A percentile compares a stretch with the other conserved stretches of the same genome.
phyloP scores from a whole-genome alignment of 2,888 invertebrate species.

The Eilema sororculum region DNA sequence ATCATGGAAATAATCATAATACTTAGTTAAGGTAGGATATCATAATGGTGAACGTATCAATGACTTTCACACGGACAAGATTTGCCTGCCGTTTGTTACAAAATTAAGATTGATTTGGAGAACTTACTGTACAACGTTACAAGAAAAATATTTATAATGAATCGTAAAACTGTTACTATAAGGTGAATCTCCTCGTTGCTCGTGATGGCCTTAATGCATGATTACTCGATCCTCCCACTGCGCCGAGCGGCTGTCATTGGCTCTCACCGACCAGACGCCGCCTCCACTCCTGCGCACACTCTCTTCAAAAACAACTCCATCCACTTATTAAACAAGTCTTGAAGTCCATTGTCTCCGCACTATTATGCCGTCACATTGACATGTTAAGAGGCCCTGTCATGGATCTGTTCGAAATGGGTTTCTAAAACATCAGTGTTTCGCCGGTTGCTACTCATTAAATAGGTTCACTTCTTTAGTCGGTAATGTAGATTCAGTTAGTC shows the following conservation, averaged over 20 bases:
- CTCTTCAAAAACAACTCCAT: slow-evolving; percentile 84
- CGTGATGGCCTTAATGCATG: slow-evolving; percentile 74
- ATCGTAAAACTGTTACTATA: slow-evolving; percentile 66
- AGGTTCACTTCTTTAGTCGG: slow-evolving; percentile 43
- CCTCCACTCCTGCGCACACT: slow-evolving; percentile 83
- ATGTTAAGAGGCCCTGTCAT: slow-evolving; percentile 72
- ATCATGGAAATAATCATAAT: too few relatives aligned
- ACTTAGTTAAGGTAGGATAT: too few relatives aligned
- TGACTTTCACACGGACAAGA: slow-evolving; percentile 47
- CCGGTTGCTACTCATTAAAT: slow-evolving; percentile 62
- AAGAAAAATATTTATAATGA: slow-evolving; percentile 64
- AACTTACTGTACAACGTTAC: slow-evolving; percentile 54
- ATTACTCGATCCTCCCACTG: slow-evolving; percentile 83
- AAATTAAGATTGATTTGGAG: slow-evolving; percentile 53
- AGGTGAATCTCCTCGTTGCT: slow-evolving; percentile 68
- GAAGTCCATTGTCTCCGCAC: slow-evolving; percentile 82
- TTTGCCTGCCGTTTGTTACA: slow-evolving; percentile 50
- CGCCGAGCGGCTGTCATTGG: slow-evolving; percentile 77
- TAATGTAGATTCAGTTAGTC: slow-evolving; percentile 26
- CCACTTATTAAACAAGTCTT: slow-evolving; percentile 84
- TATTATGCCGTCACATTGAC: slow-evolving; percentile 78
- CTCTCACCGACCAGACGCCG: slow-evolving; percentile 73
- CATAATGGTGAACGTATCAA: slow-evolving; percentile 53
- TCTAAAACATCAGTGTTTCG: slow-evolving; percentile 58
- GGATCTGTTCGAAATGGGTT: slow-evolving; percentile 75